These are phyloP conservation scores for Arenaria interpres DNA, from an alignment of 2,113 vertebrate species.

Conservation along the genomic window DNA sequence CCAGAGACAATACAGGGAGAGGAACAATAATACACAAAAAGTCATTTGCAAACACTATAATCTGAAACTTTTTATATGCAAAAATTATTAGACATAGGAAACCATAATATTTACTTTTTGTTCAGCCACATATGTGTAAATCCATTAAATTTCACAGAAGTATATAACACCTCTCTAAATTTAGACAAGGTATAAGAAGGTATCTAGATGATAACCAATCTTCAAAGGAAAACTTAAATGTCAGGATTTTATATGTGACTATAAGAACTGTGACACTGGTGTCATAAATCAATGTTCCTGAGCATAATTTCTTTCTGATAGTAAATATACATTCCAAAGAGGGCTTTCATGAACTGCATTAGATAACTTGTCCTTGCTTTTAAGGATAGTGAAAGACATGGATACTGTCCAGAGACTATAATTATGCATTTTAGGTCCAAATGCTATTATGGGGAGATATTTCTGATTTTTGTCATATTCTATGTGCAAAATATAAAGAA, in stretches of 20 bases:
- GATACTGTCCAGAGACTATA: not conserved
- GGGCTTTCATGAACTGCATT: not conserved
- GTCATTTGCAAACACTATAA: rapidly evolving
- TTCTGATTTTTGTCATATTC: not conserved
- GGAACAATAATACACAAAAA: not conserved
- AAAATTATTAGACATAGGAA: not conserved
- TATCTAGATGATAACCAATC: not conserved
- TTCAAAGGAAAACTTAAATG: not conserved
- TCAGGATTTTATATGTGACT: not conserved
- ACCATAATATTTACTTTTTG: not conserved
- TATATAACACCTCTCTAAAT: not conserved
- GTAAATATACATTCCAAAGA: not conserved
- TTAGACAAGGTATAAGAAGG: not conserved
- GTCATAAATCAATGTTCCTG: not conserved
- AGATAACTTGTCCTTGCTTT: not conserved
- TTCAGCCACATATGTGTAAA: not conserved
- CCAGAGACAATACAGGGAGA: rapidly evolving
- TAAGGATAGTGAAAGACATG: not conserved
- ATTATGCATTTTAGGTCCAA: not conserved
- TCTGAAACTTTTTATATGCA: not conserved
- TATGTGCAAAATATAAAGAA: not conserved
- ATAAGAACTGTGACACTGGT: not conserved
- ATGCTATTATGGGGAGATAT: not conserved
- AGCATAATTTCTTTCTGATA: not conserved
- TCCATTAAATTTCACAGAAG: not conserved